phyloP scores from a whole-genome alignment of 2,888 invertebrate genomes.

The Lochmaea crataegi region DNA sequence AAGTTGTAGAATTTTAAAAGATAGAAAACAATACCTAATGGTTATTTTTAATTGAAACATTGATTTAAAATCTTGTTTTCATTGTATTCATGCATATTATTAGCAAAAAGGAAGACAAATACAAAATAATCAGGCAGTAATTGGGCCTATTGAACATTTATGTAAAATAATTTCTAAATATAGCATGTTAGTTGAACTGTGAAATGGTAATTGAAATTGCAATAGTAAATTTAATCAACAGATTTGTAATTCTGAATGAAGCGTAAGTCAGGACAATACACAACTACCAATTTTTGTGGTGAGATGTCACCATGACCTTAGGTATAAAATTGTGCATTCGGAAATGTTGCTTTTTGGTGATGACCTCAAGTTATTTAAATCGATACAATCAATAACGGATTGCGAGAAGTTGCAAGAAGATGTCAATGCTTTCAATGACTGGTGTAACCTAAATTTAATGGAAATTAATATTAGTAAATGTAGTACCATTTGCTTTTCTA shows the following conservation, averaged over 20 bases:
- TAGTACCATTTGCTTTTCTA: too few relatives aligned
- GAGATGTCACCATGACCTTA: too few relatives aligned
- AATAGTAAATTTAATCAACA: not conserved
- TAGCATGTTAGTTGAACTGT: not conserved
- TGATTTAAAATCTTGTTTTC: not conserved
- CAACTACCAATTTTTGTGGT: not conserved
- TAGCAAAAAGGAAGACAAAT: not conserved
- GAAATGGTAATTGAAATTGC: not conserved
- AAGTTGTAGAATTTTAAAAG: not conserved
- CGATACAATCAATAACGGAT: too few relatives aligned
- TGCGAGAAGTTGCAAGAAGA: too few relatives aligned
- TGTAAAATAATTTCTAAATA: slow-evolving; percentile 6
- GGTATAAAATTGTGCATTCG: too few relatives aligned
- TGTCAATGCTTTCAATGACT: too few relatives aligned
- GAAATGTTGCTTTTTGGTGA: too few relatives aligned
- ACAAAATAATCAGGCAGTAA: not conserved
- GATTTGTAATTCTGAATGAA: slow-evolving; percentile 2
- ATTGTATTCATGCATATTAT: not conserved
- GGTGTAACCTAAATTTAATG: too few relatives aligned
- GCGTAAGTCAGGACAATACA: not conserved
- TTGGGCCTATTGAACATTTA: not conserved
- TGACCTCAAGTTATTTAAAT: too few relatives aligned
- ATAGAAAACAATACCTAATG: not conserved
- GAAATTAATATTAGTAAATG: too few relatives aligned
- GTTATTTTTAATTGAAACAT: not conserved